Base-by-base conservation (phyloP, 1,140 invertebrate genomes). In the Sminthurides bifidus region DNA sequence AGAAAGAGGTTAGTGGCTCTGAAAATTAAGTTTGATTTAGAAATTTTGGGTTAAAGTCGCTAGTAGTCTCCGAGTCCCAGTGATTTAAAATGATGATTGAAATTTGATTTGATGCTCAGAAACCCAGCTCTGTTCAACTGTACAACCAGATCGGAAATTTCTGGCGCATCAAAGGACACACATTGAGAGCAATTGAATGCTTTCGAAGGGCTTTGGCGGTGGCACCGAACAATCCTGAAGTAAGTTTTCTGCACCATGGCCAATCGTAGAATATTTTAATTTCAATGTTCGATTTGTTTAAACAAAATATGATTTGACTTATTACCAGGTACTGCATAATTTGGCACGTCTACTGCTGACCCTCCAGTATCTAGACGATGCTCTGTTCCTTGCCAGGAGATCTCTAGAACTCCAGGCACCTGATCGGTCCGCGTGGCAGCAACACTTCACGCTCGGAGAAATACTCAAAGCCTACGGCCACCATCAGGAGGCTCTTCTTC, bases 141-240 rank as follows among this genome's bases (percentile, higher is more conserved):
- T 88, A 87, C 68, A 88, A 89, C 68, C 85, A 90, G 69, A 89
- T 91, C 67, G 87, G 86, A 4, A 90, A 92, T 70, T 91, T 87
- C 67, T 74, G 72, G 72, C 61, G 86, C 59, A 85, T 88, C 61
- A 87, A 87, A 70, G 86, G 86, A 6, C 82, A 87, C 67, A 84
- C 86, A 6, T 76, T 82, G 66, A 80, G 82, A 66, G 84, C 86
- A 0, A 89, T 91, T 58, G 87, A 91, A 69, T 92, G 87, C 67
- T 92, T 89, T 71, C 76, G 87, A 50, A 76, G 84, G 68, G 86
- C 85, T 2, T 74, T 91, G 21, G 82, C 85, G 21, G 81, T 89
- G 1, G 85, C 84, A 35, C 87, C 87, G 2, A 84, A 89, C 66
- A 87, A 90, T 73, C 79, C 87, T 41, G 86, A 91, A 70, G 82